Evolutionary conservation across 2,797 vertebrate genomes (phyloP).

Genomic region (Periophthalmus magnuspinnatus): DNA sequence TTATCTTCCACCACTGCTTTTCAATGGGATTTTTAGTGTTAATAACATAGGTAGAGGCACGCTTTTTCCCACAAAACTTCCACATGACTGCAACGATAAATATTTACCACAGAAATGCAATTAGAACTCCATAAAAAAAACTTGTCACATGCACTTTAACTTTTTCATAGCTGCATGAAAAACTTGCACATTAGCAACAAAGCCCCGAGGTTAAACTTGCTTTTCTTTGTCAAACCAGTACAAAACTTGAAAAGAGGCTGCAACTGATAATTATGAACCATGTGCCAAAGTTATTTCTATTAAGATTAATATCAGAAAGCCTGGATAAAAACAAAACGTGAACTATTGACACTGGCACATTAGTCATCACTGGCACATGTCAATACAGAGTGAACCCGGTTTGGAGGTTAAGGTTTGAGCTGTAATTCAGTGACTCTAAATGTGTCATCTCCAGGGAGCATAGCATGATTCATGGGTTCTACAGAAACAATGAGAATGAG

Average conservation of each 20-base stretch:
- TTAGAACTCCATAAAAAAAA: too few relatives aligned
- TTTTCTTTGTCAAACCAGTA: slow-evolving; percentile 6
- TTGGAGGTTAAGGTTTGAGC: slow-evolving; percentile 18
- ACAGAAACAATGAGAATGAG: too few relatives aligned
- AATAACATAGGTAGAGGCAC: too few relatives aligned
- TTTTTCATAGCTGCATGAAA: not conserved
- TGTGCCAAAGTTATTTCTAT: not conserved
- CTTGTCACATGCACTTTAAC: too few relatives aligned
- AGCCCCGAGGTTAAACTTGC: slow-evolving; percentile 8
- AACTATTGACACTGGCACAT: slow-evolving; percentile 13
- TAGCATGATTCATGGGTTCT: not conserved
- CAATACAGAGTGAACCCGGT: slow-evolving; percentile 10
- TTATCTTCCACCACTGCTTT: too few relatives aligned
- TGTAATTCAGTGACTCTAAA: slow-evolving; percentile 20
- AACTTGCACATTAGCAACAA: slow-evolving; percentile 18
- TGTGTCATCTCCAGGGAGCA: not conserved
- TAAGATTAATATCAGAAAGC: not conserved
- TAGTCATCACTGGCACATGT: slow-evolving; percentile 7
- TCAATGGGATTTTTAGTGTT: too few relatives aligned
- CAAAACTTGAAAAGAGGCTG: not conserved
- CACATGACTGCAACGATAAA: too few relatives aligned
- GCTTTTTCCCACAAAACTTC: too few relatives aligned
- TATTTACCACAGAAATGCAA: too few relatives aligned
- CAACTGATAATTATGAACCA: slow-evolving; percentile 12
- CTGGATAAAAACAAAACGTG: not conserved